Conservation (phyloP, 2,888 invertebrate species). For the Andrena flavipes region DNA sequence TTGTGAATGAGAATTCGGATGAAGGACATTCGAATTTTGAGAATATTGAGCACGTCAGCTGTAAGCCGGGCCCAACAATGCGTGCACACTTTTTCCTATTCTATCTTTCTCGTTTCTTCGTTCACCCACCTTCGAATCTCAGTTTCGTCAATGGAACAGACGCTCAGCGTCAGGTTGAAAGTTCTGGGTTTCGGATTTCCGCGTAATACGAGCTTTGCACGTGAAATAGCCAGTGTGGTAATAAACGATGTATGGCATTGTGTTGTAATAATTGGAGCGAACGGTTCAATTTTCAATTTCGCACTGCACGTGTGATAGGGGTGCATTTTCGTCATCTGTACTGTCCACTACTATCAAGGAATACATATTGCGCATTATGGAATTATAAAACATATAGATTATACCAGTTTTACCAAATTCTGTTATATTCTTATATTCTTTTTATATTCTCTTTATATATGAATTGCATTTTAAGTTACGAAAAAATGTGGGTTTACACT, state of each 20-base stretch:
- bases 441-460: too few species aligned
- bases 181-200: constrained; percentile 65
- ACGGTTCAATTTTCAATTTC: constrained; percentile 11
- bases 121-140: constrained; percentile 6
- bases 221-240: constrained; percentile 6
- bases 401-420: too few species aligned
- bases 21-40: constrained; percentile 35
- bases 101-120: constrained; percentile 26
- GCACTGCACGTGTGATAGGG: not conserved
- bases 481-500: too few species aligned
- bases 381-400: too few species aligned
- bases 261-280: constrained; percentile 30
- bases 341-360: too few species aligned
- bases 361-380: too few species aligned
- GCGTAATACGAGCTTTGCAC: constrained; percentile 46
- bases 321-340: not conserved
- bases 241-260: constrained; percentile 20
- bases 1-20: constrained; percentile 12
- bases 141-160: constrained; percentile 52
- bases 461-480: too few species aligned
- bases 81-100: constrained; percentile 32
- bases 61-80: constrained; percentile 55
- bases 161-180: constrained; percentile 55
- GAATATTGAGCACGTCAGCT: constrained; percentile 55
- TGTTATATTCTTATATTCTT: too few species aligned